Evolutionary conservation across 2,888 invertebrate genomes (phyloP), one percentile per base, ranked within the genome.

Genomic region (Vesta saturnalis): DNA sequence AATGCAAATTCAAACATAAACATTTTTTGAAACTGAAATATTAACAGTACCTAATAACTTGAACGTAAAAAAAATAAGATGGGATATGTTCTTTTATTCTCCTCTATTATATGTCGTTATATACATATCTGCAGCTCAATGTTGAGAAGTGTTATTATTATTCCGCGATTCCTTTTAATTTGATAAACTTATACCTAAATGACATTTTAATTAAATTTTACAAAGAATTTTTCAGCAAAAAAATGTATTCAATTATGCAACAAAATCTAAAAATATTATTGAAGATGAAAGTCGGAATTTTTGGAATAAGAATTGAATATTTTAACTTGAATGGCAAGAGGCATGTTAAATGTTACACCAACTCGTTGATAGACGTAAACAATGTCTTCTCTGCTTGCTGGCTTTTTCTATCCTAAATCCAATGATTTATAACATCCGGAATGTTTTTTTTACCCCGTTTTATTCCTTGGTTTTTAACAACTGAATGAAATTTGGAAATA

Each of bases 361-460:
- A 56, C 64, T 64, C 73, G 76, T 58, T 73, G 76, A 77, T 72
- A 73, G 77, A 78, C 74, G 77, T 78, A 78, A 78, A 78, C 77
- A 78, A 77, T 76, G 76, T 76, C 76, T 76, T 76, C 73, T 70
- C 73, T 73, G 69, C 72, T 65, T 73, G 70, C 72, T 64, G 66
- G 70, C 75, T 75, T 77, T 76, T 75, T 74, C 75, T 74, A 75
- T 76, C 75, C 75, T 75, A 77, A 76, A 76, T 76, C 71, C 67
- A 71, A 70, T 76, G 77, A 77, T 77, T 77, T 77, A 77, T 64
- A 74, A 76, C 77, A 77, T 76, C 77, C 77, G 75, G 77, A 65
- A 10, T 46, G 54, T 54, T 69, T 55, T 43, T 46, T 30, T 18
- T 30, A 47, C 49, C 16, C 30, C 56, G 15, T 39, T 35, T 58